These are phyloP conservation scores for Drosophila longiperda DNA, from an alignment of 2,888 invertebrate genomes.

Conservation along the genomic window DNA sequence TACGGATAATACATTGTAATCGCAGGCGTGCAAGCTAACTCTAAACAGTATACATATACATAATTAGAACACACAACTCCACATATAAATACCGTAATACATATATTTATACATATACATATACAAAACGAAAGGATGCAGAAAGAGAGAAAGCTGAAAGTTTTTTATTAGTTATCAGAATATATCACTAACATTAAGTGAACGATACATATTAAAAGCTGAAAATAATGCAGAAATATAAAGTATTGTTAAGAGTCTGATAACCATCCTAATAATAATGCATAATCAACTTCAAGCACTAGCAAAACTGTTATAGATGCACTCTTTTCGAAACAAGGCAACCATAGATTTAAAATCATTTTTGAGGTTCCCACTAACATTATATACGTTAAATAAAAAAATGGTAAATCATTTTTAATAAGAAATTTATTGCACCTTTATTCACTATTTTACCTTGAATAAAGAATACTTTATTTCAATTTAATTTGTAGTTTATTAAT, in stretches of 20 bases:
- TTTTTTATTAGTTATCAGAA: constrained; percentile 70
- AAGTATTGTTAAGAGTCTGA: constrained; percentile 58
- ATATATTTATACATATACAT: constrained; percentile 59
- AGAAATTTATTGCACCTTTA: constrained; percentile 19
- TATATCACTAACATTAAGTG: constrained; percentile 55
- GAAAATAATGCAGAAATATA: constrained; percentile 75
- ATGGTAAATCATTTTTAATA: constrained; percentile 43
- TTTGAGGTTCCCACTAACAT: constrained; percentile 4
- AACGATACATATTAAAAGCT: constrained; percentile 73
- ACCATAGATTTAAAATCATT: constrained; percentile 26
- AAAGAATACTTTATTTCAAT: constrained; percentile 26
- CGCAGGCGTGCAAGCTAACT: constrained; percentile 49
- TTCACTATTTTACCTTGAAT: constrained; percentile 29
- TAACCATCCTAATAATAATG: constrained; percentile 48
- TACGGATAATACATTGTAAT: constrained; percentile 26
- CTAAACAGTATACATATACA: constrained; percentile 62
- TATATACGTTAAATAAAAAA: constrained; percentile 19
- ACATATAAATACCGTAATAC: constrained; percentile 51
- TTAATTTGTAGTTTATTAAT: constrained; percentile 49
- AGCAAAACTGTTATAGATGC: constrained; percentile 60
- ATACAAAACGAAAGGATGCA: constrained; percentile 24
- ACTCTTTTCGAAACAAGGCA: constrained; percentile 52
- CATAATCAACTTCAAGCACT: constrained; percentile 62
- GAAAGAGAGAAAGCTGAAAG: constrained; percentile 40
- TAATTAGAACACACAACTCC: constrained; percentile 45